Base-by-base conservation (phyloP, 53 echinoderm and acorn worm genomes). In the Zoroaster sp. region DNA sequence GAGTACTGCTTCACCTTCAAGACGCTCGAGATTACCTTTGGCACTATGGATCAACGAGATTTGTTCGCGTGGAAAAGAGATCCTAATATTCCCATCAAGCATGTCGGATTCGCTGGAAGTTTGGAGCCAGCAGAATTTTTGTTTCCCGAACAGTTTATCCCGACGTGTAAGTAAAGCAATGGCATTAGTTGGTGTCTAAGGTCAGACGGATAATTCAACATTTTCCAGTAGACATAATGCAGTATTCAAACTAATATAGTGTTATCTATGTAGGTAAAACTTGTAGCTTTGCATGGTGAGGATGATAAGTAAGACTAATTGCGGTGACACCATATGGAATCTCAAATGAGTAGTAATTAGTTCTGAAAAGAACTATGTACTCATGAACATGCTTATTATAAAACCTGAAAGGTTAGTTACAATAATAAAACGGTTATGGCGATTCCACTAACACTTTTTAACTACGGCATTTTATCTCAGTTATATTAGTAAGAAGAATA, bases 1-100 rank as follows among this genome's bases (percentile, higher is more conserved):
- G 85, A 85, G 44, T 85, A 85, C 85, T 85, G 85, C 12, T 17
- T 85, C 28, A 71, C 85, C 4, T 85, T 85, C 71, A 35, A 28
- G 23, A 9, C 7, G 10, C 23, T 36, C 1, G 1, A 11, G 37
- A 71, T 85, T 49, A 70, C 33, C 25, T 85, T 85, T 18, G 85
- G 85, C 36, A 51, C 85, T 12, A 70, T 34, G n/a, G 49, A 31
- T 47, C 45, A 37, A 3, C 46, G 69, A 46, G 21, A 71, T 25
- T 43, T 85, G 15, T 34, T 85, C 36, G 45, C 71, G 13, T 85
- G 85, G 85, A 49, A 11, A n/a, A 31, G 85, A 10, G 85, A 85
- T 17, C 10, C 12, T 1, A 35, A 46, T 23, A n/a, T 85, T 33
- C 70, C 47, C 6, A 85, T 85, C 85, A 85, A 52, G 36, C 85